Evolutionary conservation across 2,797 vertebrate species (phyloP), one percentile per base, ranked within the genome.

Genomic region (Ceryle rudis): DNA sequence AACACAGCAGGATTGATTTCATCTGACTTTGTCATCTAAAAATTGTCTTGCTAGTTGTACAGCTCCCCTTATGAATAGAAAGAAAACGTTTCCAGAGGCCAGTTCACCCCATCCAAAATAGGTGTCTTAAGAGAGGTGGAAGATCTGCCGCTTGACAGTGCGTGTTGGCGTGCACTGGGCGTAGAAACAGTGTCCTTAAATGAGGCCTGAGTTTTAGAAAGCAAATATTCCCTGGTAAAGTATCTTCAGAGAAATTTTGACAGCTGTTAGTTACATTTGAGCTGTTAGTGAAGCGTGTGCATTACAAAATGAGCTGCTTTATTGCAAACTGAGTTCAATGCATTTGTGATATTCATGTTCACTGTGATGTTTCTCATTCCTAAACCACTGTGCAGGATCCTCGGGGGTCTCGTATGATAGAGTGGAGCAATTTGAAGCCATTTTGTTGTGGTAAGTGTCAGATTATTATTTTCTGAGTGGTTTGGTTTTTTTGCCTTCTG

Each of bases 361-460:
- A 20, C 54, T 47, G 61, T 41, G 12, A 5, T 65, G 22, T 86
- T 71, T 93, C 87, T 91, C 58, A 3, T 81, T 64, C 74, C 87
- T 73, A 22, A 85, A 55, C 80, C 31, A 1, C 69, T 62, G 62
- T 91, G 77, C 95, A 99, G 99, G 99, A 99, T 97, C 99, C 99
- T 69, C 98, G 98, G 91, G 99, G 99, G 19, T 99, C 99, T 55
- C 98, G 98, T 89, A 99, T 99, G 98, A 98, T 99, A 64, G 99
- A 99, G 78, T 99, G 99, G 99, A 98, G 96, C 85, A 96, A 96
- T 46, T 85, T 99, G 61, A 98, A 98, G 91, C 98, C 98, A 1
- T 35, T 99, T 81, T 99, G 99, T 93, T 99, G 99, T 91, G 99
- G 99, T 99, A 81, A 98, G 97, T 89, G 37, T 47, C 23, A 14